phyloP scores from a whole-genome alignment of 1,140 invertebrate species.

The Maniola jurtina region DNA sequence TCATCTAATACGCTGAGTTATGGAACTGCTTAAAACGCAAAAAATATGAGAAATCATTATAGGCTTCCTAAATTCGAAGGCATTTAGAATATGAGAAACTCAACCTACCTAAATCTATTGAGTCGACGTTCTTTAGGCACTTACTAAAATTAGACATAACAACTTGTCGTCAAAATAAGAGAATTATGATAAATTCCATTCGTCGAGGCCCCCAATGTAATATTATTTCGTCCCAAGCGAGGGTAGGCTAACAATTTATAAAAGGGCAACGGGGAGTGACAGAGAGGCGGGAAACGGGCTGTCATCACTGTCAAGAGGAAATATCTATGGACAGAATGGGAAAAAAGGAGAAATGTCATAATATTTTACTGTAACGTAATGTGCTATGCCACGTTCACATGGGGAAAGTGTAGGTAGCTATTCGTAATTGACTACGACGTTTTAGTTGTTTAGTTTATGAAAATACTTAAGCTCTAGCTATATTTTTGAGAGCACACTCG shows the following conservation, averaged over 20 bases:
- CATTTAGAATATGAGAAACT: too few relatives aligned
- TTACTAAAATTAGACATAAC: slow-evolving; percentile 21
- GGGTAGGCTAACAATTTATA: slow-evolving; percentile 61
- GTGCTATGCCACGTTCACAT: slow-evolving; percentile 38
- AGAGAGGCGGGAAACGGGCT: slow-evolving; percentile 65
- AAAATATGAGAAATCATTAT: too few relatives aligned
- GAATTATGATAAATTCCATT: slow-evolving; percentile 69
- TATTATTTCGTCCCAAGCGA: slow-evolving; percentile 57
- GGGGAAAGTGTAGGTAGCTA: neutral
- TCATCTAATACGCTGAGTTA: too few relatives aligned
- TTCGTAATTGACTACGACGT: neutral
- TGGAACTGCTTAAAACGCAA: too few relatives aligned
- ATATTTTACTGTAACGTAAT: slow-evolving; percentile 54
- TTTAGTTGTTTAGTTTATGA: slow-evolving; percentile 2
- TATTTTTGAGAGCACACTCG: too few relatives aligned
- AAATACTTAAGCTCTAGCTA: too few relatives aligned
- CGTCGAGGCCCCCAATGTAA: slow-evolving; percentile 53
- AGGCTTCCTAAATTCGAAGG: too few relatives aligned
- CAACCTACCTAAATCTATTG: neutral
- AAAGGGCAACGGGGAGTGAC: slow-evolving; percentile 60
- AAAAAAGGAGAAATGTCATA: slow-evolving; percentile 66
- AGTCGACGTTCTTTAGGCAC: neutral
- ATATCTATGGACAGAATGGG: slow-evolving; percentile 59
- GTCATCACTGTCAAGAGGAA: slow-evolving; percentile 62
- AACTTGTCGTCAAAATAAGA: slow-evolving; percentile 61